Evolutionary conservation across 2,888 invertebrate genomes (phyloP).

Genomic region (Erynnis tages): DNA sequence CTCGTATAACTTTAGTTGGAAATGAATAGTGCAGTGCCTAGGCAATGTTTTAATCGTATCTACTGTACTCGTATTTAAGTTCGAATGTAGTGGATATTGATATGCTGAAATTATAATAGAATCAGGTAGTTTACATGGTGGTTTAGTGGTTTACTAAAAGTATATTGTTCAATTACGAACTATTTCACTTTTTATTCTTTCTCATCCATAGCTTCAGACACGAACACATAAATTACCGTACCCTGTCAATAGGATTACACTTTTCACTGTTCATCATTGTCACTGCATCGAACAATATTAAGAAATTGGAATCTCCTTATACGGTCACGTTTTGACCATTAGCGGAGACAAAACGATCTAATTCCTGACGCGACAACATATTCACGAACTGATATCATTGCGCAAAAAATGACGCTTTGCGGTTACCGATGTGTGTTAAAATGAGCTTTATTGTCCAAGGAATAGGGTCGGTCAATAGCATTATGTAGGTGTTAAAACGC

Average conservation of each 20-base stretch:
- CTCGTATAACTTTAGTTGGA: too few species aligned
- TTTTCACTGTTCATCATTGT: conserved; percentile 52
- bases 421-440: conserved; percentile 4
- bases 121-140: too few species aligned
- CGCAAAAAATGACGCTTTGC: conserved; percentile 66
- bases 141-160: too few species aligned
- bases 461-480: background rate
- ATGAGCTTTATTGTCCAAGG: conserved; percentile 2
- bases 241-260: conserved; percentile 55
- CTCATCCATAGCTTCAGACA: conserved; percentile 28
- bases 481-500: conserved; percentile 50
- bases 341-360: conserved; percentile 76
- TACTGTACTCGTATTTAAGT: too few species aligned
- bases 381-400: conserved; percentile 78
- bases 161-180: too few species aligned
- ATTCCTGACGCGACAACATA: conserved; percentile 73
- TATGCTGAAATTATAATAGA: too few species aligned
- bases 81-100: too few species aligned
- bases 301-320: conserved; percentile 67
- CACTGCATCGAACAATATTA: conserved; percentile 67
- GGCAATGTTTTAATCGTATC: too few species aligned
- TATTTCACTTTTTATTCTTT: background rate
- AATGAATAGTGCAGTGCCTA: too few species aligned
- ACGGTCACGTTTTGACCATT: conserved; percentile 78
- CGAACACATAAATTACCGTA: conserved; percentile 56